Evolutionary conservation across 2,797 vertebrate genomes (phyloP), one percentile per base, ranked within the genome.

Genomic region (Molossus molossus): DNA sequence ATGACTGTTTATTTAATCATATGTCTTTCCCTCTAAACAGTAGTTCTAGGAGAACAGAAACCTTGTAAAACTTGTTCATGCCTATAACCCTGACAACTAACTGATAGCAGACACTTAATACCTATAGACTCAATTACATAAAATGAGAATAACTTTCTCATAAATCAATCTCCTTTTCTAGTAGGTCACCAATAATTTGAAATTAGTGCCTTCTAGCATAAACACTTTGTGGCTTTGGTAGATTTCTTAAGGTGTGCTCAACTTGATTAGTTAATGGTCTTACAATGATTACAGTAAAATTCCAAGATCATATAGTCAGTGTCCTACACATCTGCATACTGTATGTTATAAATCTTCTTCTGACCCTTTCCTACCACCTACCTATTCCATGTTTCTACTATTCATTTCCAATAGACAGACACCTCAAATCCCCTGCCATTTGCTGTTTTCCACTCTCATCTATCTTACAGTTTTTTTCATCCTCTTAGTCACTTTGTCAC

Each of bases 221-320:
- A 94, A 92, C 21, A 91, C 76, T 93, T 80, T 91, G 18, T 75
- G 14, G 88, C 17, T 75, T 13, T 76, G 40, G 64, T 70, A 88
- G 86, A 76, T 94, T 94, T 92, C 27, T 94, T 82, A 50, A 73
- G 17, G 29, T 62, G 13, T 90, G 11, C 55, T 94, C 79, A 87
- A 85, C 84, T 72, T 94, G 33, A 89, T 70, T 73, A 90, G 27
- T 25, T 79, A 82, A 82, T 50, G 11, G 53, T 64, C 10, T 91
- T 93, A 70, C 4, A 83, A 64, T 17, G 25, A 83, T 81, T 84
- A 94, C 5, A 48, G 55, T 37, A 92, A 73, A 91, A 87, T 88
- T 85, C 27, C 10, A 84, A 70, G 48, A 79, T 50, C 62, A 73
- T 12, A 64, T 0, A 65, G 86, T 72, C 55, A 69, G 58, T 40